Evolutionary conservation across 2,797 vertebrate species (phyloP).

Genomic region (Gobionotothen gibberifrons): DNA sequence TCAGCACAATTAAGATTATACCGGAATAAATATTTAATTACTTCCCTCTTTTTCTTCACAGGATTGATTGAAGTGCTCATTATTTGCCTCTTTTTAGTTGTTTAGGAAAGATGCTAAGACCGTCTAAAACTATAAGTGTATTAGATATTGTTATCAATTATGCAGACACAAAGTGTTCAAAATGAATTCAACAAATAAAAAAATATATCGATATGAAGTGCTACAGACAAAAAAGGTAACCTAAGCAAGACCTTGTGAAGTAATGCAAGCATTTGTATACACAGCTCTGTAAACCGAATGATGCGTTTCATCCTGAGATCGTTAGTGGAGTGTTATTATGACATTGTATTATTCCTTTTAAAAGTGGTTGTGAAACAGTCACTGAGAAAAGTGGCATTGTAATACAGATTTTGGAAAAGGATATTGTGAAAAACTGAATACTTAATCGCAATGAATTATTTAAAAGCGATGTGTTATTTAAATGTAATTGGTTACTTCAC

Average conservation of each 20-base stretch:
- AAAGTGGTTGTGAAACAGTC: neutral
- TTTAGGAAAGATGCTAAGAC: constrained; percentile 28
- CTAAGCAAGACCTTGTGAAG: constrained; percentile 4
- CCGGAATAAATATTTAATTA: constrained; percentile 25
- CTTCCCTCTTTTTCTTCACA: constrained; percentile 12
- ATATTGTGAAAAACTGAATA: neutral
- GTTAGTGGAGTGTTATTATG: neutral
- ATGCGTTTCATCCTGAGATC: neutral
- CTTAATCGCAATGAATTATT: neutral
- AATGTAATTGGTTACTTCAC: neutral
- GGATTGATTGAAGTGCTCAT: constrained; percentile 40
- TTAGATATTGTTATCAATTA: constrained; percentile 3
- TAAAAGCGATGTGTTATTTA: neutral
- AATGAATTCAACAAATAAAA: constrained; percentile 6
- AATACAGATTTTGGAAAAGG: neutral
- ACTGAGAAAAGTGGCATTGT: neutral
- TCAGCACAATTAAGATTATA: constrained; percentile 41
- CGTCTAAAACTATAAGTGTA: neutral
- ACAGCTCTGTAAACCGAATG: neutral
- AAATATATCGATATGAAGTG: neutral
- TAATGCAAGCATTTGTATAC: neutral
- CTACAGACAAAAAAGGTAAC: constrained; percentile 4
- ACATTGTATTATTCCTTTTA: neutral
- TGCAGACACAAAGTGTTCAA: constrained; percentile 26
- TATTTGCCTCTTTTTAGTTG: constrained; percentile 35